Conservation (phyloP, 2,888 invertebrate species). For the Agriopis leucophaearia region DNA sequence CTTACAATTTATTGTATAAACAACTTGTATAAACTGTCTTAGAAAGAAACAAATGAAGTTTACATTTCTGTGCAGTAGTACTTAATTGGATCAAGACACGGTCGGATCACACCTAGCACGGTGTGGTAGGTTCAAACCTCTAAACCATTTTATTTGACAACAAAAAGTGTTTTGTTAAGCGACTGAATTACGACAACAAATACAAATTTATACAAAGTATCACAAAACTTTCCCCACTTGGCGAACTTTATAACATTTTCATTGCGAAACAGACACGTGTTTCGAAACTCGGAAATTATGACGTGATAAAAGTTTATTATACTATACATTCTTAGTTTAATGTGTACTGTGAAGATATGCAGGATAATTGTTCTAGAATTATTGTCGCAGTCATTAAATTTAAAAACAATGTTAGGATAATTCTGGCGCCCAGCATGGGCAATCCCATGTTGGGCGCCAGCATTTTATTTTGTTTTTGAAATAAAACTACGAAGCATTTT, state of each 20-base stretch:
- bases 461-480: too few species aligned
- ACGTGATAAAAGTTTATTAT: conserved; percentile 39
- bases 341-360: conserved; percentile 12
- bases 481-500: too few species aligned
- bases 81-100: too few species aligned
- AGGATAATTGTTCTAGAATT: conserved; percentile 30
- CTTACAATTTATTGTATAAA: not conserved
- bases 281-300: conserved; percentile 39
- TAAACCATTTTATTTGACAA: not conserved
- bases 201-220: conserved; percentile 29
- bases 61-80: too few species aligned
- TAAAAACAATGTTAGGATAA: conserved; percentile 9
- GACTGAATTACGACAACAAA: conserved; percentile 27
- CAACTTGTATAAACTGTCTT: not conserved
- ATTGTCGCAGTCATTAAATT: not conserved
- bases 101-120: too few species aligned
- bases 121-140: too few species aligned
- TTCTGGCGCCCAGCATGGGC: conserved; percentile 3
- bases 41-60: too few species aligned
- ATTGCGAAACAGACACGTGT: conserved; percentile 36
- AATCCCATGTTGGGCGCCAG: too few species aligned
- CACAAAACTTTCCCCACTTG: conserved; percentile 26
- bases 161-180: conserved; percentile 17
- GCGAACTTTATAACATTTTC: conserved; percentile 32
- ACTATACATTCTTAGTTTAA: conserved; percentile 28